These are phyloP conservation scores for Ornithoptera alexandrae DNA, from an alignment of 2,888 invertebrate genomes.

Conservation along the genomic window DNA sequence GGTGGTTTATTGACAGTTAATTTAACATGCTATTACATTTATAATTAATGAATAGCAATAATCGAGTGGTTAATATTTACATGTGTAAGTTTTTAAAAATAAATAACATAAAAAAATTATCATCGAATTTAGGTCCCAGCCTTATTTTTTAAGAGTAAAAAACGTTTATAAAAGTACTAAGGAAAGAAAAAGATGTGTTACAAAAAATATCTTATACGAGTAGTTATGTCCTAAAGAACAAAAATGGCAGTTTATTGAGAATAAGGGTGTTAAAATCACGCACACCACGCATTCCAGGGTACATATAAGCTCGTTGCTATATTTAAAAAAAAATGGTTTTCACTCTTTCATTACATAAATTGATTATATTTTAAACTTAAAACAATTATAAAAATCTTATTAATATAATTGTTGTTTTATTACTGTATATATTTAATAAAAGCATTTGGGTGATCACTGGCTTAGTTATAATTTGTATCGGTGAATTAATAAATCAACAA, in stretches of 20 bases:
- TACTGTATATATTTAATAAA: background rate
- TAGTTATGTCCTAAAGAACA: background rate
- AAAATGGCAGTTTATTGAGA: constrained; percentile 12
- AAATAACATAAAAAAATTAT: background rate
- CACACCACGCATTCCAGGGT: background rate
- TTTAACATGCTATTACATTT: constrained; percentile 19
- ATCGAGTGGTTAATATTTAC: constrained; percentile 12
- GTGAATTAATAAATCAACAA: constrained; percentile 6
- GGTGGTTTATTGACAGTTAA: constrained; percentile 21
- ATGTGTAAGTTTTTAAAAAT: background rate
- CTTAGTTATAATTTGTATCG: constrained; percentile 19
- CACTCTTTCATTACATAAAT: background rate
- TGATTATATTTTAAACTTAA: no score
- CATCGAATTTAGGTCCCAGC: background rate
- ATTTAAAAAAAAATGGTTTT: background rate
- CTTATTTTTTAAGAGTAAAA: background rate
- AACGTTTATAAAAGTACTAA: background rate
- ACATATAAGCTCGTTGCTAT: background rate
- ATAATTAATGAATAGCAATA: constrained; percentile 25
- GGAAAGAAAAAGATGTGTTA: background rate
- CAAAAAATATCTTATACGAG: background rate
- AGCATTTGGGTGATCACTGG: constrained; percentile 17
- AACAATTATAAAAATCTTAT: no score
- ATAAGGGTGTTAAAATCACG: background rate
- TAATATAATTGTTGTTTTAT: background rate